Base-by-base conservation (phyloP, 2,888 invertebrate genomes). In the Papilio protenor region DNA sequence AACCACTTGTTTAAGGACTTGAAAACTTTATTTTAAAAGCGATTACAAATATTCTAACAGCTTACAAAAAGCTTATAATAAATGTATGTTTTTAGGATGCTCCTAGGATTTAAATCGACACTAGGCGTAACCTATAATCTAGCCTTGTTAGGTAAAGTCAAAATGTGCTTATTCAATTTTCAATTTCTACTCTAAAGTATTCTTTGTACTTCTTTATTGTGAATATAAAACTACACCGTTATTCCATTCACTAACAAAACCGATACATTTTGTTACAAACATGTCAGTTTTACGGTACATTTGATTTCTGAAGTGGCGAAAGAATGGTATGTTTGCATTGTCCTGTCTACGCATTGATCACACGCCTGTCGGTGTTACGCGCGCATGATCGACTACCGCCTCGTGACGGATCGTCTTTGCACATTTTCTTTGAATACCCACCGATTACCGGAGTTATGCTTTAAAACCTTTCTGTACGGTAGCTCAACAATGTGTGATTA, bases 361-460 rank as follows among this genome's bases (percentile, higher is more conserved):
- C 80, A 79, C 80, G 82, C 79, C 80, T 83, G 81, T 85, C 80
- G 75, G 81, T 79, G 82, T 84, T 84, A 83, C 79, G 70, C 79
- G 73, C 81, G 84, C 83, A 82, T 84, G 83, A 85, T 83, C 73
- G 83, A 81, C 75, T 77, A 27, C 77, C 47, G 47, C 61, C 71
- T 74, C 73, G 80, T 82, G 81, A 81, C 82, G 81, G 80, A 82
- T 82, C 80, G 80, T 79, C 81, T 81, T 81, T 79, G 74, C 75
- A 79, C 66, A 81, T 77, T 80, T 81, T 73, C 77, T 78, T 80
- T 74, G 47, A 64, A 49, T 40, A 66, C 40, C 27, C 14, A 49
- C 40, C 64, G 71, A 75, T 78, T 72, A 71, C 71, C 18, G 71
- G 64, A 52, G 55, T 70, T 33, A 73, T 45, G 33, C 52, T 55